phyloP scores from a whole-genome alignment of 2,888 invertebrate genomes.

The Clistopyga incitator region DNA sequence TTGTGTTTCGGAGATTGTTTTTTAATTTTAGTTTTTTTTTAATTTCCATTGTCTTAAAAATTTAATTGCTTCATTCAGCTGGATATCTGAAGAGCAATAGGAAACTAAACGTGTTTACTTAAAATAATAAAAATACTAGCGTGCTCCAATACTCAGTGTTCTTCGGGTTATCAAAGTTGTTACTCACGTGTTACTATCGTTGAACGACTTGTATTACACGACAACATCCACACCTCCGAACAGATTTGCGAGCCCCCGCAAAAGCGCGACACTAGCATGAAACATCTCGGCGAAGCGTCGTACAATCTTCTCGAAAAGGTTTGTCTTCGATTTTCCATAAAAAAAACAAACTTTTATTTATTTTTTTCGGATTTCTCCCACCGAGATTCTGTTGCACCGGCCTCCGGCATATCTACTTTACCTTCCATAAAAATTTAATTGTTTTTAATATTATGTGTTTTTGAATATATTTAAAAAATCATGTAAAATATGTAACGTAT shows the following conservation, averaged over 20 bases:
- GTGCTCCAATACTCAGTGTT: neutral
- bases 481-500: too few relatives aligned
- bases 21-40: slow-evolving; percentile 15
- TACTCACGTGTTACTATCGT: neutral
- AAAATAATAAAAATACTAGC: neutral
- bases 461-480: too few relatives aligned
- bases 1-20: slow-evolving; percentile 12
- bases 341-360: slow-evolving; percentile 1
- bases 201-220: neutral
- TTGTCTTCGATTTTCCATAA: slow-evolving; percentile 37
- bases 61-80: slow-evolving; percentile 22
- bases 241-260: slow-evolving; percentile 54
- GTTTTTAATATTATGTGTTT: too few relatives aligned
- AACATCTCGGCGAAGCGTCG: slow-evolving; percentile 69
- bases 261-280: slow-evolving; percentile 50
- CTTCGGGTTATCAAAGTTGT: neutral
- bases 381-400: neutral
- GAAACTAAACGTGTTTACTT: neutral
- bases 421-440: too few relatives aligned
- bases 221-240: slow-evolving; percentile 48
- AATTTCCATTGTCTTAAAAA: neutral
- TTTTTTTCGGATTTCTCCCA: neutral
- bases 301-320: slow-evolving; percentile 74
- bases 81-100: slow-evolving; percentile 22
- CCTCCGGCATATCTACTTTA: too few relatives aligned